Percentiles rank a stretch among this genome's conserved stretches.
Evolutionary conservation across 2,797 vertebrate species (phyloP).

Genomic region (Bradypus variegatus): DNA sequence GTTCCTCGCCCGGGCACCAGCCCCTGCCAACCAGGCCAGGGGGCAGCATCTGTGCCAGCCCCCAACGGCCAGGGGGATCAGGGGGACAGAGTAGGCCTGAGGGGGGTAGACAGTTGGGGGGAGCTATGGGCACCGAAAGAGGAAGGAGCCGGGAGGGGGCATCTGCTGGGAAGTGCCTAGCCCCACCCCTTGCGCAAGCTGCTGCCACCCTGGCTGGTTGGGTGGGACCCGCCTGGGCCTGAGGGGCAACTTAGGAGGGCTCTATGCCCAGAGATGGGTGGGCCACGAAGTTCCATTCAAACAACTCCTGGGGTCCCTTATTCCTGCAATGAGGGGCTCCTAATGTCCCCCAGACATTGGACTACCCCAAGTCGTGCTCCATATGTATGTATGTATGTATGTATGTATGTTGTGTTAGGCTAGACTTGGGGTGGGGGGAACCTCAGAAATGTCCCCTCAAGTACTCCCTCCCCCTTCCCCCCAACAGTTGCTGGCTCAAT

Average conservation of each 20-base stretch:
- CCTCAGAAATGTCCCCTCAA: constrained; percentile 48
- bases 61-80: constrained; percentile 42
- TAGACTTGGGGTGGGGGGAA: neutral
- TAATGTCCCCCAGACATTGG: neutral
- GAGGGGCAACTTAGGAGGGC: constrained; percentile 64
- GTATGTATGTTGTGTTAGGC: no score
- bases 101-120: constrained; percentile 50
- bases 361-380: neutral
- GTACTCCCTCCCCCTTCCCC: constrained; percentile 50
- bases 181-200: constrained; percentile 68
- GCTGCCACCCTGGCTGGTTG: constrained; percentile 67
- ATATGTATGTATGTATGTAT: no score
- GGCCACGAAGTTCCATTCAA: neutral
- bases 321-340: neutral
- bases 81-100: constrained; percentile 41
- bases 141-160: constrained; percentile 66
- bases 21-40: constrained; percentile 67
- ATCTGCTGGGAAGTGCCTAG: constrained; percentile 67
- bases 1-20: constrained; percentile 56
- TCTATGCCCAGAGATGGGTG: constrained; percentile 48
- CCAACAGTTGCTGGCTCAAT: constrained; percentile 65
- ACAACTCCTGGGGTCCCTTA: neutral
- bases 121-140: constrained; percentile 61
- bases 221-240: constrained; percentile 71
- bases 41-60: constrained; percentile 60